Base-by-base conservation (phyloP, 1,140 invertebrate species). In the Adelges cooleyi region DNA sequence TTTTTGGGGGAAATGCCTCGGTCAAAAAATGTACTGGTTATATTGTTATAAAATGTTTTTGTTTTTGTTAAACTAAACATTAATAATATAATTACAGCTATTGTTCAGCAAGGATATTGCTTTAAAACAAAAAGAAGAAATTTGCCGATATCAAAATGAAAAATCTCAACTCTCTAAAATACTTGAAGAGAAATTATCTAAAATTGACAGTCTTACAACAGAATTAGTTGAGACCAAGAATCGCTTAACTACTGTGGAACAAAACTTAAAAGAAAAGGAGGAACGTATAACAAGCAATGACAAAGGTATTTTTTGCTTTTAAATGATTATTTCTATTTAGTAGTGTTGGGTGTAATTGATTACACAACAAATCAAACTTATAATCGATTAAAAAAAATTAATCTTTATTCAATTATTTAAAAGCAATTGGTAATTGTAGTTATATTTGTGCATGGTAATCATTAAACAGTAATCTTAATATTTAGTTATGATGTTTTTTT, bases 181-280 rank as follows among this genome's bases (percentile, higher is more conserved):
- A 1, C 23, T 48, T 15, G 56, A 62, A 48, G 56, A 62, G 46
- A 62, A 62, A 29, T 20, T 3, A 8, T 29, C 40, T 33, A 33
- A n/a, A 20, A 29, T 48, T 33, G 42, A 46, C 27, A 48, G 18
- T 62, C 11, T 48, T 2, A 48, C 42, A 46, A 46, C 44, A 9
- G 15, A 62, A 46, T 46, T 62, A 6, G 6, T 46, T 9, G 56
- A 62, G 29, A 46, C 40, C 10, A 62, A 62, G 22, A 62, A 29
- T 62, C 10, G 17, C 6, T 20, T 62, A 1, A 1, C 25, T 2
- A 4, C 44, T 3, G 18, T 62, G 0, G 56, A 62, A 48, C 25
- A 62, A 9, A 62, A 9, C 15, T 62, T 62, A 62, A 62, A 48
- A 46, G 56, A 62, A 48, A 62, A 62, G 46, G 56, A 62, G 29